Conservation (phyloP, 2,113 vertebrate species). For the Pleuronectes platessa region DNA sequence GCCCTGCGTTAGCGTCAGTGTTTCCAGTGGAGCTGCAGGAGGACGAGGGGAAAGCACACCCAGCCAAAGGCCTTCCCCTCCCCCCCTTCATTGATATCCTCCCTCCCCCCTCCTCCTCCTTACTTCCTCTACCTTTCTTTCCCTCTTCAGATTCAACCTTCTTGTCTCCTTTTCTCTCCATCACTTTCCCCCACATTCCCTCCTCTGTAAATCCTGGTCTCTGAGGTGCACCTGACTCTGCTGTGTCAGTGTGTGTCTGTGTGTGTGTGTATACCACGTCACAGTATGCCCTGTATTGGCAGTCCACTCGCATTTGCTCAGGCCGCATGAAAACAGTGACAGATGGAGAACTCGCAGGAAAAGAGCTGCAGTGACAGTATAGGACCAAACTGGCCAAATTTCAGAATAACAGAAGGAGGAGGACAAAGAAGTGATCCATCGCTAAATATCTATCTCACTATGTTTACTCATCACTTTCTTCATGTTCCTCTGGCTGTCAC, state of each 20-base stretch:
- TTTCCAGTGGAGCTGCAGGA: constrained; percentile 48
- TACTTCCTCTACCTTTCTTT: not conserved
- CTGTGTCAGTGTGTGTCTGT: not conserved
- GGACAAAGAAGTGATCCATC: constrained; percentile 1
- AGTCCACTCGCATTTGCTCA: constrained; percentile 43
- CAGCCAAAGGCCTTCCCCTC: constrained; percentile 23
- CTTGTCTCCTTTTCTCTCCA: not conserved
- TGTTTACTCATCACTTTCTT: not conserved
- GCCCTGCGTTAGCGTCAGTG: constrained; percentile 69
- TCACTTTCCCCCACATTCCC: not conserved
- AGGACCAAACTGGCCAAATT: constrained; percentile 16
- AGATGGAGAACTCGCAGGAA: constrained; percentile 70
- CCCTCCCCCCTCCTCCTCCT: not conserved
- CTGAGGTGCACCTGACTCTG: not conserved
- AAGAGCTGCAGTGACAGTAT: constrained; percentile 24
- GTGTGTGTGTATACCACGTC: constrained; percentile 6
- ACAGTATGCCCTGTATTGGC: constrained; percentile 38
- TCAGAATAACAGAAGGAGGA: constrained; percentile 5
- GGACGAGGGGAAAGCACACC: constrained; percentile 34
- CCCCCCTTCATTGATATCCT: not conserved
- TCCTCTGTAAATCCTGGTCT: not conserved
- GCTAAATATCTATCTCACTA: not conserved
- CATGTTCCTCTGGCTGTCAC: not conserved
- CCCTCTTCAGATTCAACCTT: too few species aligned
- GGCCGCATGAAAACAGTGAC: constrained; percentile 45